A percentile compares a stretch with the other conserved stretches of the same genome.
Evolutionary conservation across 2,113 vertebrate species (phyloP).

Genomic region (Channa maculata): DNA sequence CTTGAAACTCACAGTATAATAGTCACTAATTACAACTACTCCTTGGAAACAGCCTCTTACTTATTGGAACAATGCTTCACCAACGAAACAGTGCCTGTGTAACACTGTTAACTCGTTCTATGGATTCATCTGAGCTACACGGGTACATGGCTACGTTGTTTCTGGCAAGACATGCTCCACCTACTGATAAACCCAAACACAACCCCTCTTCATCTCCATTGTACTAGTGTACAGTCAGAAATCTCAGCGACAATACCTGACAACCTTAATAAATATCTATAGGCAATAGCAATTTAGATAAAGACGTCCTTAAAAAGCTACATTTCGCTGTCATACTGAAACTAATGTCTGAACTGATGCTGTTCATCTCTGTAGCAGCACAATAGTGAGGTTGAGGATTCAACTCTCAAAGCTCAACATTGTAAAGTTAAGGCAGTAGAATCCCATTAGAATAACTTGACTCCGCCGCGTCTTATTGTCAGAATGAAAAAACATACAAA

Average conservation of each 20-base stretch:
- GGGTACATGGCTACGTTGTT: background rate
- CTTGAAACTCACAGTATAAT: no score
- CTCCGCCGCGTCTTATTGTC: slow-evolving; percentile 1
- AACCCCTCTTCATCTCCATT: background rate
- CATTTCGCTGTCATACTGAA: no score
- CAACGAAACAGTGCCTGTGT: background rate
- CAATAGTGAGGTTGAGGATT: no score
- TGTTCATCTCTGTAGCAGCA: no score
- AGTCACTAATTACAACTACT: no score
- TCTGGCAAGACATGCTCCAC: background rate
- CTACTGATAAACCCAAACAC: background rate
- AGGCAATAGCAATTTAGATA: no score
- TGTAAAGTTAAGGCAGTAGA: background rate
- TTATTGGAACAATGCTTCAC: background rate
- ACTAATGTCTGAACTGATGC: no score
- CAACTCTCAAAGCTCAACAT: no score
- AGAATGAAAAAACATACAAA: slow-evolving; percentile 4
- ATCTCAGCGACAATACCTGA: background rate
- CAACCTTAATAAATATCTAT: background rate
- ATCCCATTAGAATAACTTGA: slow-evolving; percentile 4
- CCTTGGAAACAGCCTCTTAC: no score
- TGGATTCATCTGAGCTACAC: background rate
- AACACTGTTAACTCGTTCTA: slow-evolving; percentile 7
- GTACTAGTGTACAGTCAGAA: background rate
- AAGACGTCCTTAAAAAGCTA: no score